These are phyloP conservation scores for Lophura nycthemera DNA, from an alignment of 2,113 vertebrate genomes.

Conservation along the genomic window DNA sequence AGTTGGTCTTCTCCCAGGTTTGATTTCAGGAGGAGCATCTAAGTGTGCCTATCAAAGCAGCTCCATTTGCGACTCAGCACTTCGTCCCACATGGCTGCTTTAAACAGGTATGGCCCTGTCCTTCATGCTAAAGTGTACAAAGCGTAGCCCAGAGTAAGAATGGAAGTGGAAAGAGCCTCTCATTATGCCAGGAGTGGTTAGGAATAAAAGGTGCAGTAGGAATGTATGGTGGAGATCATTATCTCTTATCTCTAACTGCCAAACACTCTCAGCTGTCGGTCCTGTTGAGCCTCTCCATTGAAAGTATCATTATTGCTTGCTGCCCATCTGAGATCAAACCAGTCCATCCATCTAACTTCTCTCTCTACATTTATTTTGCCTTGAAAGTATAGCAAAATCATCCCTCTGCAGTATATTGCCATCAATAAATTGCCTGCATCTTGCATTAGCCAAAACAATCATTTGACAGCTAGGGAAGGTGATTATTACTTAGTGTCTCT, in stretches of 20 bases:
- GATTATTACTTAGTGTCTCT: conserved; percentile 31
- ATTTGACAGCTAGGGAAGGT: conserved; percentile 30
- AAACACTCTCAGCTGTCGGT: background rate
- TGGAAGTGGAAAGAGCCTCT: background rate
- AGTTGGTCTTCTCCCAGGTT: background rate
- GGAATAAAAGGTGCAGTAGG: background rate
- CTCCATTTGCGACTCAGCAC: background rate
- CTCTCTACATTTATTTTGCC: background rate
- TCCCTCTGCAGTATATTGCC: background rate
- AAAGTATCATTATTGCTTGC: background rate
- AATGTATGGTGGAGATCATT: background rate
- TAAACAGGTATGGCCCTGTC: background rate
- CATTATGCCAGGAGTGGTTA: background rate
- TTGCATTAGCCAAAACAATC: conserved; percentile 42
- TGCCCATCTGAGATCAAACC: conserved; percentile 51
- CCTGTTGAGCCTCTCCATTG: background rate
- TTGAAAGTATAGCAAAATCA: background rate
- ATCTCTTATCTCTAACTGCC: background rate
- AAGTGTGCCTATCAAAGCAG: background rate
- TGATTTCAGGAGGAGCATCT: background rate
- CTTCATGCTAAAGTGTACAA: background rate
- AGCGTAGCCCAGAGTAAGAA: background rate
- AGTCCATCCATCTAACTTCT: background rate
- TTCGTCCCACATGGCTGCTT: background rate
- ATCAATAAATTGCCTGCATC: conserved; percentile 41